A percentile compares a stretch with the other conserved stretches of the same genome.
These are phyloP conservation scores for Ammodytes dubius DNA, from an alignment of 2,113 vertebrate genomes.

Conservation along the genomic window DNA sequence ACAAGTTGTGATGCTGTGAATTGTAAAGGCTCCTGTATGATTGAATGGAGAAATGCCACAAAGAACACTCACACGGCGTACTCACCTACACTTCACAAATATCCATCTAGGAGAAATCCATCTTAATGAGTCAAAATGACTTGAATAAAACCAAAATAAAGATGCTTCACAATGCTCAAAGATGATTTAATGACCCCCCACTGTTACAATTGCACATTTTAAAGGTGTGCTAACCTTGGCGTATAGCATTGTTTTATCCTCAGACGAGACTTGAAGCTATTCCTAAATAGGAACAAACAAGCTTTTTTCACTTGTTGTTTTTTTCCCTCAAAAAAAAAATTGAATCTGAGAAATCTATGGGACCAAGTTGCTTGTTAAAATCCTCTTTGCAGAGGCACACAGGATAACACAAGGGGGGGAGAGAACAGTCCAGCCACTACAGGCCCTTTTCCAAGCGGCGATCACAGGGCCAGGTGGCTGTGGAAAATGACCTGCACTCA, in stretches of 20 bases:
- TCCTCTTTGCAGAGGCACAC: slow-evolving; percentile 1
- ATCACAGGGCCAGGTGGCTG: slow-evolving; percentile 68
- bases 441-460: slow-evolving; percentile 37
- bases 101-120: neutral
- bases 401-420: neutral
- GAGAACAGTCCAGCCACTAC: neutral
- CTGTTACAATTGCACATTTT: neutral
- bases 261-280: neutral
- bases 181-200: neutral
- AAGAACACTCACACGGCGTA: neutral
- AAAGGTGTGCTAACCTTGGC: too few species aligned
- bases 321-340: neutral
- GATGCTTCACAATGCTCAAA: neutral
- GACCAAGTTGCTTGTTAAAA: neutral
- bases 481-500: slow-evolving; percentile 72
- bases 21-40: neutral
- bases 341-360: neutral
- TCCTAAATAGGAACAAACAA: neutral
- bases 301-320: neutral
- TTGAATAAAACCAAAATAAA: neutral
- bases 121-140: neutral
- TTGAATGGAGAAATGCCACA: slow-evolving; percentile 3
- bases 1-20: slow-evolving; percentile 14
- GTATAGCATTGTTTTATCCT: neutral
- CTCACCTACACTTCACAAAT: neutral